Conservation (phyloP, 2,113 vertebrate genomes). For the Herpailurus yagouaroundi region DNA sequence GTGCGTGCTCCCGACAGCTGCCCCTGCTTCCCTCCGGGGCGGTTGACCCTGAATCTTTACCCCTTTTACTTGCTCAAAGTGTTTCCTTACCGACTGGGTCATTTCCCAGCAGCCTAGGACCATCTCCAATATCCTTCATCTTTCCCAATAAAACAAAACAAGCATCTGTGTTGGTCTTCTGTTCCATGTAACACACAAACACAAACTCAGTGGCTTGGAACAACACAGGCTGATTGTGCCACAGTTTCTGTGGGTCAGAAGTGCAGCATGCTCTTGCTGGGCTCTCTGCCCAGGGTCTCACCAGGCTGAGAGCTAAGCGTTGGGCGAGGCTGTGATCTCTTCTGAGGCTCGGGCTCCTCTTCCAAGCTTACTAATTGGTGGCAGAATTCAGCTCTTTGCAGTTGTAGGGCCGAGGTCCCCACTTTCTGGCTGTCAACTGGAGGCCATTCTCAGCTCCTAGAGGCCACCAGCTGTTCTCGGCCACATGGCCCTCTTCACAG, state of each 20-base stretch:
- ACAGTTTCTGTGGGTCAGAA: not conserved
- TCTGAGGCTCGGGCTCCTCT: fast-evolving
- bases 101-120: not conserved
- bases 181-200: not conserved
- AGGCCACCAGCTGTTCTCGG: not conserved
- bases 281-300: not conserved
- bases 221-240: no score
- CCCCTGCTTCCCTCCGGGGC: not conserved
- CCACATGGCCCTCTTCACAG: not conserved
- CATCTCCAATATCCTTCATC: not conserved
- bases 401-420: not conserved
- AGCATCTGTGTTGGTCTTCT: not conserved
- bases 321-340: not conserved
- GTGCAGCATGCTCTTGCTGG: not conserved
- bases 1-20: not conserved
- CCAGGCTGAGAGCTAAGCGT: not conserved
- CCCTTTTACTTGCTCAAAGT: not conserved
- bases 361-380: not conserved
- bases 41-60: not conserved
- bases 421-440: not conserved
- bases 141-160: not conserved
- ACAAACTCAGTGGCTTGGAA: not conserved
- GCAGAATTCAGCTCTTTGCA: not conserved
- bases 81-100: not conserved
- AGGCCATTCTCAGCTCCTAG: not conserved